These are phyloP conservation scores for Tadarida brasiliensis DNA, from an alignment of 2,797 vertebrate genomes.

Conservation along the genomic window DNA sequence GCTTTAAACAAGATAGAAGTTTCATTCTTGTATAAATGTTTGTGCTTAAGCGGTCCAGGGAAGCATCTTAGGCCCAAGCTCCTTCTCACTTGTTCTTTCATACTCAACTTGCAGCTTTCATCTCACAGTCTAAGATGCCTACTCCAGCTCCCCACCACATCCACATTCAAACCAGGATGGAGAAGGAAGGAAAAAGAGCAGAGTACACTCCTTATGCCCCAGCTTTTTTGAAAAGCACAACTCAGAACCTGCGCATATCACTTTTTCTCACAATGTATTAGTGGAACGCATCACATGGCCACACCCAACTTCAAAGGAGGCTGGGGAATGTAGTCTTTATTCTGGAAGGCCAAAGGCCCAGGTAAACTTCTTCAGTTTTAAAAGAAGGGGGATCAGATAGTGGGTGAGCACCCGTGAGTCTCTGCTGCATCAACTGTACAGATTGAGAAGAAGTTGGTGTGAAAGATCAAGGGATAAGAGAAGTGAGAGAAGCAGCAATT, in stretches of 20 bases:
- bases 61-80: not conserved
- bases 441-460: not conserved
- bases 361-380: not conserved
- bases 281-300: not conserved
- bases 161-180: not conserved
- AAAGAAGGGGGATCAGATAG: not conserved
- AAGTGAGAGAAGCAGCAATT: not conserved
- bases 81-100: not conserved
- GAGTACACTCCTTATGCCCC: not conserved
- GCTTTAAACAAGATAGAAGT: not conserved
- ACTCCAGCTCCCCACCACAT: not conserved
- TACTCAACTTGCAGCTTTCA: not conserved
- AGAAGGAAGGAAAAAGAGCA: not conserved
- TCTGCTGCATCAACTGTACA: not conserved
- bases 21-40: not conserved
- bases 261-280: not conserved
- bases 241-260: not conserved
- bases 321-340: not conserved
- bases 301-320: not conserved
- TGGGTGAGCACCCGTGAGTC: not conserved
- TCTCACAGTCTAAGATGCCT: not conserved
- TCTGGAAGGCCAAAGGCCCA: not conserved
- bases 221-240: not conserved
- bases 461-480: not conserved
- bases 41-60: not conserved